phyloP scores from a whole-genome alignment of 2,888 invertebrate species.

The Mesochorus sp. region DNA sequence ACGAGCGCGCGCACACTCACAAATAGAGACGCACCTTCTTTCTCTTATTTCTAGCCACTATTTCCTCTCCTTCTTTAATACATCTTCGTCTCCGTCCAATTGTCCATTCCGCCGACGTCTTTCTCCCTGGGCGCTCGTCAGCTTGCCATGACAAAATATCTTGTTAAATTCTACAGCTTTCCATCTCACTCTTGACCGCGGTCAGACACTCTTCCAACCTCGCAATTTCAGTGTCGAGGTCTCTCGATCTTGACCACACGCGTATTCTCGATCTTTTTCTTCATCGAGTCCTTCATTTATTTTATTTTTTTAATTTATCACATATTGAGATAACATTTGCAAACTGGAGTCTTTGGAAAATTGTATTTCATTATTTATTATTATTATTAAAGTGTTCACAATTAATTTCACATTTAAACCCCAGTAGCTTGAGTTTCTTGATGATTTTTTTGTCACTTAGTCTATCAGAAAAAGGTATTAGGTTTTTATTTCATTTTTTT shows the following conservation, averaged over 20 bases:
- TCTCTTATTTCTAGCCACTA: constrained; percentile 17
- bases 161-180: constrained; percentile 26
- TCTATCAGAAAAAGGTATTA: too few species aligned
- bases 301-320: too few species aligned
- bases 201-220: constrained; percentile 13
- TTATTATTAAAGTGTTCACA: too few species aligned
- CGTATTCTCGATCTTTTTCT: constrained; percentile 18
- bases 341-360: too few species aligned
- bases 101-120: background rate
- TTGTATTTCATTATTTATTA: too few species aligned
- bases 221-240: constrained; percentile 32
- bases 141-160: constrained; percentile 6
- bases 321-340: too few species aligned
- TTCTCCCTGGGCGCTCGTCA: background rate
- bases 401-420: too few species aligned
- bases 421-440: too few species aligned
- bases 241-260: constrained; percentile 15
- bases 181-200: constrained; percentile 28
- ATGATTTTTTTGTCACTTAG: too few species aligned
- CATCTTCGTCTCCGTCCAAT: background rate
- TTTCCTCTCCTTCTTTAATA: background rate
- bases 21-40: constrained; percentile 53
- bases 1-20: constrained; percentile 8
- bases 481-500: too few species aligned
- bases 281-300: background rate